Evolutionary conservation across 2,797 vertebrate species (phyloP), one percentile per base, ranked within the genome.

Genomic region (Iguana delicatissima): DNA sequence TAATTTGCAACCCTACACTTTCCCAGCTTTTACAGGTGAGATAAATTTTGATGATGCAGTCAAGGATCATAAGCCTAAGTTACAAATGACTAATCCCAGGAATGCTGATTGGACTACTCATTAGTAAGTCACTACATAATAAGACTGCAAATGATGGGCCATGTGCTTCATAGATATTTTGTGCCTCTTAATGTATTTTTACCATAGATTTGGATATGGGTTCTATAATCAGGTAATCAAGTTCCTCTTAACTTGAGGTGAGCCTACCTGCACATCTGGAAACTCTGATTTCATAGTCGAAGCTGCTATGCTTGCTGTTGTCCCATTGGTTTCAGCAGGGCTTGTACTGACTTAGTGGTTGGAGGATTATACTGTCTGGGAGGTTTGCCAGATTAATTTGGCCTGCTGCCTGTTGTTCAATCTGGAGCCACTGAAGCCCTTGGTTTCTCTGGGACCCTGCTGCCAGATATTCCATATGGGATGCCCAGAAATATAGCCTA

Each of bases 391-490:
- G 93, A 80, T 80, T 84, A 8, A 87, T 95, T 91, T 95, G 94
- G 92, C 72, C 92, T 0, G 12, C 80, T 92, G 94, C 91, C 94
- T 92, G 94, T 88, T 84, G 91, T 29, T 94, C 94, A 87, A 69
- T 20, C 62, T 92, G 55, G 87, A 95, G 95, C 59, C 92, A 80
- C 72, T 90, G 95, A 86, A 8, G 87, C 84, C 87, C 87, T 0
- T 6, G 73, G 91, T 90, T 91, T 92, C 94, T 92, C 92, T 80
- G 95, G 96, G 93, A 77, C 35, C 6, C 2, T 73, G 20, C 95
- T 96, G 96, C 95, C 96, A 95, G 84, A 4, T 69, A 29, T 93
- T 96, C 95, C 96, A 96, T 89, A 77, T 96, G 95, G 93, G 94
- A 93, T 95, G 95, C 93, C 93, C 95, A 96, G 95, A 95, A 95